Evolutionary conservation across 2,113 vertebrate genomes (phyloP).

Genomic region (Candoia aspera): DNA sequence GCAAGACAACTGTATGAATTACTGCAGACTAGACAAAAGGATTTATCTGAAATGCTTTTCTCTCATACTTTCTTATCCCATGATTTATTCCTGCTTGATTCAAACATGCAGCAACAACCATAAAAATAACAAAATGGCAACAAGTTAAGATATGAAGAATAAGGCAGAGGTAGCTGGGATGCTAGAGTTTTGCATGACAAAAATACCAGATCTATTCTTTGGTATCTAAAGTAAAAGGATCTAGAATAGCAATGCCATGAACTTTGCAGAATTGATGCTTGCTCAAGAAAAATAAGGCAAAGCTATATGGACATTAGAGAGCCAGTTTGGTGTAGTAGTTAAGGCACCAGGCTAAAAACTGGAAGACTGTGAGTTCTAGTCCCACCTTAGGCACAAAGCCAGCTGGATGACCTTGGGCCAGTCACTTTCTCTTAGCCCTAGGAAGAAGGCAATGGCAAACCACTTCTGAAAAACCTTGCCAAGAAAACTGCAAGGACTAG

Average conservation of each 20-base stretch:
- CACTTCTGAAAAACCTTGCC: too few species aligned
- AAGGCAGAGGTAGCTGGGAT: not conserved
- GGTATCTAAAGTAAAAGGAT: not conserved
- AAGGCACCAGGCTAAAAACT: not conserved
- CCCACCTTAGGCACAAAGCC: not conserved
- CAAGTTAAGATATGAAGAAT: not conserved
- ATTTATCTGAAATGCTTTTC: not conserved
- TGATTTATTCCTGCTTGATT: not conserved
- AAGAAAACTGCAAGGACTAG: too few species aligned
- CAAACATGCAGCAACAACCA: not conserved
- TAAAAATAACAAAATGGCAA: not conserved
- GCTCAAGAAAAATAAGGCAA: not conserved
- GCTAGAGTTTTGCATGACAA: not conserved
- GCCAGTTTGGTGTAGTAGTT: not conserved
- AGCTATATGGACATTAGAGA: not conserved
- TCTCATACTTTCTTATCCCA: not conserved
- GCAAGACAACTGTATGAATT: conserved; percentile 10
- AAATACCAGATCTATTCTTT: not conserved
- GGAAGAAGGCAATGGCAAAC: too few species aligned
- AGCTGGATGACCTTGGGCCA: too few species aligned
- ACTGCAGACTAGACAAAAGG: not conserved
- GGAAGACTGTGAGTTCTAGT: not conserved
- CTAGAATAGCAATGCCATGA: not conserved
- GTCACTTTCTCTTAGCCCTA: too few species aligned
- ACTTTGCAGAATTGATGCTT: not conserved